phyloP scores from a whole-genome alignment of 2,888 invertebrate genomes.

The Eretmocerus hayati region DNA sequence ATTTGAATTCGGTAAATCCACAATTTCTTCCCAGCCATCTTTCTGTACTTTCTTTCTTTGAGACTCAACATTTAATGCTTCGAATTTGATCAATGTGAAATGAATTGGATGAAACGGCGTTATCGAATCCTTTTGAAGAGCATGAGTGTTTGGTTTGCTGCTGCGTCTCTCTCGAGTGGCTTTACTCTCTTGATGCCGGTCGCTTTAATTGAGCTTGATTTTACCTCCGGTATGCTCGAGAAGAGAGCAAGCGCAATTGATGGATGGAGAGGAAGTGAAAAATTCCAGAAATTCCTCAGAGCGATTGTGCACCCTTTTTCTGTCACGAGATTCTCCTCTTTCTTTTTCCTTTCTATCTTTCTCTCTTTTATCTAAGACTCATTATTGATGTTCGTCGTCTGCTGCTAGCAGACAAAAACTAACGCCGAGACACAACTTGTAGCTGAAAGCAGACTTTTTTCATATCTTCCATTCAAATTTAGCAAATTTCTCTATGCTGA shows the following conservation, averaged over 20 bases:
- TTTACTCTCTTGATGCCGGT: not conserved
- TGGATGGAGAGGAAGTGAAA: not conserved
- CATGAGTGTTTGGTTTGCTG: not conserved
- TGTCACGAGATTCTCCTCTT: not conserved
- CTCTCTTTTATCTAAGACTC: too few species aligned
- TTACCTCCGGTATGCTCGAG: not conserved
- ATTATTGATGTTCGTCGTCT: too few species aligned
- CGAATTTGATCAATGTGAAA: too few species aligned
- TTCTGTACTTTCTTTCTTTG: too few species aligned
- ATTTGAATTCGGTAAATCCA: too few species aligned
- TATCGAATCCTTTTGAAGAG: not conserved
- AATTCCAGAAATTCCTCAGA: not conserved
- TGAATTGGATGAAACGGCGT: not conserved
- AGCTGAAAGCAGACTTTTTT: too few species aligned
- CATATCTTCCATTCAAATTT: too few species aligned
- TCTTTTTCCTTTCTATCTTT: not conserved
- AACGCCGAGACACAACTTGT: too few species aligned
- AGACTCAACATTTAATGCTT: too few species aligned
- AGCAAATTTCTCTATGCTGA: too few species aligned
- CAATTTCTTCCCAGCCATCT: not conserved
- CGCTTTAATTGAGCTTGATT: conserved; percentile 3
- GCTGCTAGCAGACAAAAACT: too few species aligned
- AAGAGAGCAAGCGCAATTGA: not conserved
- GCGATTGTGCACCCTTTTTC: not conserved
- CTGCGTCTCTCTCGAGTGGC: not conserved